Evolutionary conservation across 2,113 vertebrate species (phyloP).

Genomic region (Balaenoptera acutorostrata): DNA sequence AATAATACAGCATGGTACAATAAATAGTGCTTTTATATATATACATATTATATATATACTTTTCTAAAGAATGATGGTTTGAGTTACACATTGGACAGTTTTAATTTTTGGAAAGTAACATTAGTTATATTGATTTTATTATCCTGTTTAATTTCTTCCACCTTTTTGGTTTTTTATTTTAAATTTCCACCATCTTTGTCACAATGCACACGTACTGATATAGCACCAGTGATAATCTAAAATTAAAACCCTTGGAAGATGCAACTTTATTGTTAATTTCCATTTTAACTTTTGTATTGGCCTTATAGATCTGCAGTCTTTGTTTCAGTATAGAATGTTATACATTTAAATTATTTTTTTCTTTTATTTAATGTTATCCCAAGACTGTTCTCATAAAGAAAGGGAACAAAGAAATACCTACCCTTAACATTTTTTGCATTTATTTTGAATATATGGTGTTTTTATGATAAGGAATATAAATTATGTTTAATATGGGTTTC

Average conservation of each 20-base stretch:
- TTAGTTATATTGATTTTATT: conserved; percentile 52
- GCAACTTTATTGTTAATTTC: conserved; percentile 39
- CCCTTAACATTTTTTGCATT: conserved; percentile 51
- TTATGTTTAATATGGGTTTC: conserved; percentile 69
- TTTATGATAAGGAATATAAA: conserved; percentile 65
- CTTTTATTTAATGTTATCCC: conserved; percentile 69
- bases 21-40: conserved; percentile 67
- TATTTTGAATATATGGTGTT: conserved; percentile 66
- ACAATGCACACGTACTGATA: conserved; percentile 33
- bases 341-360: conserved; percentile 70
- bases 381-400: conserved; percentile 65
- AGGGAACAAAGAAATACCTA: conserved; percentile 53
- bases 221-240: conserved; percentile 48
- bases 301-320: conserved; percentile 44
- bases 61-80: conserved; percentile 66
- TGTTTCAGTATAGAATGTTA: conserved; percentile 60
- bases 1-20: conserved; percentile 76
- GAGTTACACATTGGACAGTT: conserved; percentile 66
- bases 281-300: conserved; percentile 55
- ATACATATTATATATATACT: background rate
- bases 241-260: conserved; percentile 45
- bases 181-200: conserved; percentile 57
- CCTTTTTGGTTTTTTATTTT: conserved; percentile 45
- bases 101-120: conserved; percentile 61
- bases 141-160: conserved; percentile 51